Base-by-base conservation (phyloP, 2,888 invertebrate genomes). In the Seira musarum region DNA sequence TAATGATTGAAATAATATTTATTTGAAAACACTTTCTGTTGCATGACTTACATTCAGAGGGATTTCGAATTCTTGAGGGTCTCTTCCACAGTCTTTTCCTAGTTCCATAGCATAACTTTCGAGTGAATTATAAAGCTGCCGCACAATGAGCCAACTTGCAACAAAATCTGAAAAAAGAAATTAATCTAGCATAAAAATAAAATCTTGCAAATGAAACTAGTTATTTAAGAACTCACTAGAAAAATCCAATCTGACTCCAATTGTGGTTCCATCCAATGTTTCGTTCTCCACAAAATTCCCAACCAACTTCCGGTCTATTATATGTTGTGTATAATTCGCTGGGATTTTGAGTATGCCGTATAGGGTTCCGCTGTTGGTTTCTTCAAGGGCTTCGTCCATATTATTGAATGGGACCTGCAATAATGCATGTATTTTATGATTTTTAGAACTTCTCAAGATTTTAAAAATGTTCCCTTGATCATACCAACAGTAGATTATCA, bases 61-160 rank as follows among this genome's bases (percentile, higher is more conserved):
- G 13, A 78, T 19, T 49, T 71, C 46, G 25, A 72, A 78, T 49
- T 78, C 67, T 17, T 25, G 24, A 25, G 78, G 46, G 60, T 60
- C 1, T 2, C 78, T 71, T 0, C 78, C 78, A 22, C 78, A 78
- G 5, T 78, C 78, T 3, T 71, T 67, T 13, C 78, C 78, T 17
- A 78, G 64, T 1, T 71, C 78, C 8, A 21, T 60, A 1, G 71
- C 15, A 35, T 78, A 78, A 0, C 19, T 78, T 30, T 78, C 71
- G 49, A 78, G 71, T 0, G 78, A 78, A 13, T 40, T 17, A 22
- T 67, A 78, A 15, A 78, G 66, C 6, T 71, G 71, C 25, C 65
- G 46, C 5, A 72, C 57, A 67, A 78, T 66, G 17, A 78, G 30
- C 10, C 66, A 71, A 19, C 64, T 66, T 40, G 78, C 78, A 71